Base-by-base conservation (phyloP, 2,888 invertebrate genomes). In the Rhorus exstirpatorius region DNA sequence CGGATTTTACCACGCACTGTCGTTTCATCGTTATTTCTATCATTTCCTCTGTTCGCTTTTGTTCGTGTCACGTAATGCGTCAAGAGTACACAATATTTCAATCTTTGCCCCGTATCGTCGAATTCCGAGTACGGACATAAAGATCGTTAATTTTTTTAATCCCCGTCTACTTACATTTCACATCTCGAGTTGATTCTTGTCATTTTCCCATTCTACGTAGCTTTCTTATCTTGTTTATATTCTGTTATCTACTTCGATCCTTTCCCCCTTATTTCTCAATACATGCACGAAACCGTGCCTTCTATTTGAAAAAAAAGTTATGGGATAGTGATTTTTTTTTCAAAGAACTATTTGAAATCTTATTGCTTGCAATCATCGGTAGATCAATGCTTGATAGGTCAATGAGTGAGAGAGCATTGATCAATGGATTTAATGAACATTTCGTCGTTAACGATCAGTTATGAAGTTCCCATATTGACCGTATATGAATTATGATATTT, bases 31-130 rank as follows among this genome's bases (percentile, higher is more conserved):
- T 4, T 60, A 14, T 19, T 19, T 61, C 46, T 35, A 70, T 51
- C 31, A 38, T 67, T 58, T 38, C 1, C 60, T 35, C 26, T 24
- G n/a, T 3, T 38, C 12, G 10, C 10, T 38, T 60, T 61, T 60
- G 8, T 26, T 68, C 51, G 8, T 24, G 35, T 46, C n/a, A 14
- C 65, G 49, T 17, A 67, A n/a, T 67, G 46, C 46, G 24, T 21
- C 35, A 49, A 19, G 31, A 60, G 38, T 21, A 63, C 51, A 77
- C 31, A 41, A 7, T 41, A 41, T 61, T 12, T 51, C 31, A 49
- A 51, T n/a, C 38, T 61, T 49, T 68, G 60, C 51, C 44, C 41
- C 44, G 41, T 17, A 77, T 74, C 26, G 72, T 61, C n/a, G 3
- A 38, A 46, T 44, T 19, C 17, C 19, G 8, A 21, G 41, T 3